Base-by-base conservation (phyloP, 2,113 vertebrate species). In the Dendrocopos noguchii region DNA sequence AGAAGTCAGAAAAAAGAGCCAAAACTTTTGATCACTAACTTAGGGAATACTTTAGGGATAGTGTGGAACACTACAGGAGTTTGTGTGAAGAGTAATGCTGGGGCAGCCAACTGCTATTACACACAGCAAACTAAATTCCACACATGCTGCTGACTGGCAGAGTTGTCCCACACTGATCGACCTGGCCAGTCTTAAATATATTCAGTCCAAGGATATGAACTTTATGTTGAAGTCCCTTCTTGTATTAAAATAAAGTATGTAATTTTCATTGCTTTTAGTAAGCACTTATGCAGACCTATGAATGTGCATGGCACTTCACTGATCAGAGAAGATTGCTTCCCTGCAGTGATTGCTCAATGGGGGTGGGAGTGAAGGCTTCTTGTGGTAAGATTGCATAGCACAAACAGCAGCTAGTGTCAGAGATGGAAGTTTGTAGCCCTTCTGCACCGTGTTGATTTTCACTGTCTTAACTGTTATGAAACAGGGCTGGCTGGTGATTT, bases 111-210 rank as follows among this genome's bases (percentile, higher is more conserved):
- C 21, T 81, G 18, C 55, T 39, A 3, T 46, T 55, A 8, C 28
- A 16, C 3, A 2, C 27, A 59, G 24, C 17, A 66, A 50, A 39
- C 42, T 24, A 2, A 34, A 19, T 14, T 10, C 36, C 33, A 10
- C 57, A 2, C 27, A 2, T 2, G 1, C 1, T 63, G n/a, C 34
- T 71, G 65, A 11, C 6, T 8, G 6, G 25, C 73, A 70, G 34
- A 36, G 25, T 4, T 1, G 6, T 34, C 31, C 27, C 33, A 8
- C 14, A 0, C 64, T 16, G 27, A 25, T 19, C 1, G 3, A 22
- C 50, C 5, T 9, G 5, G 2, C 18, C 28, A 57, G 59, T 19
- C 28, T 79, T 42, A 34, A 42, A 70, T 14, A 8, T 0, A 0
- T 46, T 44, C 25, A 42, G 28, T 3, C 29, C 5, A 28, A 34